phyloP scores from a whole-genome alignment of 2,888 invertebrate genomes.

The Rhingia rostrata region DNA sequence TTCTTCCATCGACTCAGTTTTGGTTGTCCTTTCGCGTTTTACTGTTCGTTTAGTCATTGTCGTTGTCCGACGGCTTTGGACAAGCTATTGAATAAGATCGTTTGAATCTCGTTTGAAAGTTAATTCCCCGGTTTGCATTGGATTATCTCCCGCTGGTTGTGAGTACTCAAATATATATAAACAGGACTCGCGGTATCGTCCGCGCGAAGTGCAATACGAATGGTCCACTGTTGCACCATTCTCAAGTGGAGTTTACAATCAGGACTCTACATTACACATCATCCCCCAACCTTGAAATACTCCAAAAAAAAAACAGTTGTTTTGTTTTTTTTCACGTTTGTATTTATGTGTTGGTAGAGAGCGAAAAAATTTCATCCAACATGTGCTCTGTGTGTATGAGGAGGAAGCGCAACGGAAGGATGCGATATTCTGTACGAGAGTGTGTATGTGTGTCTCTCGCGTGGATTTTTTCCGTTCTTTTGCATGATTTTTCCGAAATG shows the following conservation, averaged over 20 bases:
- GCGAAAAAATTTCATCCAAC: constrained; percentile 53
- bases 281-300: constrained; percentile 63
- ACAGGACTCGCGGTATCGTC: neutral
- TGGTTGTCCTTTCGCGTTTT: constrained; percentile 43
- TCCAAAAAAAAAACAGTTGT: constrained; percentile 30
- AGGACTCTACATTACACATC: constrained; percentile 6
- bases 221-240: constrained; percentile 32
- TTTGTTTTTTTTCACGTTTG: constrained; percentile 24
- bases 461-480: constrained; percentile 66
- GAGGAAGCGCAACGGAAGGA: constrained; percentile 45
- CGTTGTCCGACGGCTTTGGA: neutral
- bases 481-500: constrained; percentile 49
- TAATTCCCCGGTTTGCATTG: neutral
- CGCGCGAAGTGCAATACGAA: constrained; percentile 1
- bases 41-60: constrained; percentile 21
- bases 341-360: constrained; percentile 15
- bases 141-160: neutral
- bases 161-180: too few relatives aligned
- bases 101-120: constrained; percentile 21
- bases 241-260: constrained; percentile 8
- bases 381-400: constrained; percentile 62
- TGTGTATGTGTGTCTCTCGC: constrained; percentile 65
- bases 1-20: constrained; percentile 65
- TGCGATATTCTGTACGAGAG: constrained; percentile 6
- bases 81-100: constrained; percentile 19